These are phyloP conservation scores for Antitype chi DNA, from an alignment of 2,888 invertebrate species.

Conservation along the genomic window DNA sequence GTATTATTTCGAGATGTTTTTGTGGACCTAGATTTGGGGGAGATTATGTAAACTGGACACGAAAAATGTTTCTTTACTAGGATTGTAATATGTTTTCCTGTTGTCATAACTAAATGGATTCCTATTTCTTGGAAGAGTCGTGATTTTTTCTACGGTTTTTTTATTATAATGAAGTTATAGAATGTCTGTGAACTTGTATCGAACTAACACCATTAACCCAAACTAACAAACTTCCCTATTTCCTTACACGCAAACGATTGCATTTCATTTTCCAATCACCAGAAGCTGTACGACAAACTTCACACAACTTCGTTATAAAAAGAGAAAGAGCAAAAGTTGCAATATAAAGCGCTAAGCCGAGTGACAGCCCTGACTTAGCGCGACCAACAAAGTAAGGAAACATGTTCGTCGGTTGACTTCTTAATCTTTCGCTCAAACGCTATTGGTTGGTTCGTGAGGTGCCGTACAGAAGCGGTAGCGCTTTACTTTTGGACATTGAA, in stretches of 20 bases:
- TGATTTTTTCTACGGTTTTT: too few species aligned
- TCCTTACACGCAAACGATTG: constrained; percentile 8
- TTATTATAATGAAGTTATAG: too few species aligned
- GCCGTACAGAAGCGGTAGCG: constrained; percentile 53
- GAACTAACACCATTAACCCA: constrained; percentile 1
- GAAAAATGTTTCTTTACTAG: constrained; percentile 2
- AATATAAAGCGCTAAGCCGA: constrained; percentile 50
- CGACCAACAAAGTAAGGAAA: constrained; percentile 80
- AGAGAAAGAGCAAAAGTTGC: constrained; percentile 55
- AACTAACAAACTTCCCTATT: constrained; percentile 7
- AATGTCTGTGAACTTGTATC: neutral
- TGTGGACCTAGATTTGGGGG: constrained; percentile 33
- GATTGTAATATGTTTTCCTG: constrained; percentile 1
- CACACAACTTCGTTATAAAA: constrained; percentile 48
- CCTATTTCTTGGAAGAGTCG: too few species aligned
- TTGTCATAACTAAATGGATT: constrained; percentile 18
- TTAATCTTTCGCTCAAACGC: constrained; percentile 79
- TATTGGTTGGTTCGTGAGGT: constrained; percentile 61
- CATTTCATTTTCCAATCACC: constrained; percentile 36
- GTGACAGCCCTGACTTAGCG: constrained; percentile 75
- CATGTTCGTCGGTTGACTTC: constrained; percentile 81
- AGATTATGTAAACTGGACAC: constrained; percentile 24
- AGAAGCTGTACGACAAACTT: constrained; percentile 27
- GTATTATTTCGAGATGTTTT: constrained; percentile 49
- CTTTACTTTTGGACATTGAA: neutral